These are phyloP conservation scores for Eupithecia insigniata DNA, from an alignment of 2,888 invertebrate species.

Conservation along the genomic window DNA sequence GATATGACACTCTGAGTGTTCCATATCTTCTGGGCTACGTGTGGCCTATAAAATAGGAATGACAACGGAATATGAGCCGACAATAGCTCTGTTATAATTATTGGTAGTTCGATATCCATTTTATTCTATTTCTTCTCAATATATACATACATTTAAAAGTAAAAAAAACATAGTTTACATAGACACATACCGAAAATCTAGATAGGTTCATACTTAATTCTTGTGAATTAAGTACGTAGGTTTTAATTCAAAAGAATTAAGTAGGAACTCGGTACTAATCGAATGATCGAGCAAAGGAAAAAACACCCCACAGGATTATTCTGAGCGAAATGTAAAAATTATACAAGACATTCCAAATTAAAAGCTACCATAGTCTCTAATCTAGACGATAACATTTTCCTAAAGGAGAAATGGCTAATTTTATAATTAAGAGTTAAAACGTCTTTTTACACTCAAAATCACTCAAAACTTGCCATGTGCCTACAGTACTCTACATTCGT, in stretches of 20 bases:
- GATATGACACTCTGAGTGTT: constrained; percentile 1
- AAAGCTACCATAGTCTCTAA: neutral
- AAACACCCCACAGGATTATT: neutral
- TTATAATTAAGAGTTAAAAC: neutral
- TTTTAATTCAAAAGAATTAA: no score
- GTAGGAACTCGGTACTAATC: no score
- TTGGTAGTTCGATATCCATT: no score
- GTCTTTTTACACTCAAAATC: no score
- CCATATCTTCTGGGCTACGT: neutral
- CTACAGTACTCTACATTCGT: neutral
- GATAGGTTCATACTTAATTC: no score
- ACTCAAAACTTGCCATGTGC: no score
- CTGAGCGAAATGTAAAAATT: neutral
- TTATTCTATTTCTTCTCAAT: no score
- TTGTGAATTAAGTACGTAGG: no score
- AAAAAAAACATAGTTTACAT: no score
- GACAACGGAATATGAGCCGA: no score
- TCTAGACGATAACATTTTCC: neutral
- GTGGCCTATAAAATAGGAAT: neutral
- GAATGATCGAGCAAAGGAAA: neutral
- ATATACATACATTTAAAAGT: no score
- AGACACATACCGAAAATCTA: no score
- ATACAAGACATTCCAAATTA: neutral
- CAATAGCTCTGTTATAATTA: neutral
- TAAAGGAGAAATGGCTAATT: neutral